Evolutionary conservation across 2,888 invertebrate genomes (phyloP).

Genomic region (Mythimna pallens): DNA sequence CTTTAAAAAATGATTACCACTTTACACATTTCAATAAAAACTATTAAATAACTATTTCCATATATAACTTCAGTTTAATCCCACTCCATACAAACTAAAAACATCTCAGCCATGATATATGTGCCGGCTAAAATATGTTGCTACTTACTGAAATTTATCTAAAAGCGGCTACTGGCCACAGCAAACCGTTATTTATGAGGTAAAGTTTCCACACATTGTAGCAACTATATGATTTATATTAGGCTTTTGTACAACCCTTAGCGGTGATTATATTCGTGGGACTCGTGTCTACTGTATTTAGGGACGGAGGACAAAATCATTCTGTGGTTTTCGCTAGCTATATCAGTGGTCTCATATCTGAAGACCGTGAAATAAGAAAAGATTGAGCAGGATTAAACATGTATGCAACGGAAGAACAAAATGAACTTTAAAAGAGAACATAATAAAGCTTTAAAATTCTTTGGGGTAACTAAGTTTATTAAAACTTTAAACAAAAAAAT

Average conservation of each 20-base stretch:
- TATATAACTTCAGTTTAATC: conserved; percentile 43
- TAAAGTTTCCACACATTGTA: conserved; percentile 77
- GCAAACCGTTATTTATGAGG: conserved; percentile 78
- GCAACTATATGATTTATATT: conserved; percentile 77
- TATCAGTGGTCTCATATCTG: not conserved
- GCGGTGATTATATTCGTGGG: conserved; percentile 52
- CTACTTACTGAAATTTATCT: conserved; percentile 72
- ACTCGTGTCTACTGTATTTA: conserved; percentile 35
- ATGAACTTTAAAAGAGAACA: not conserved
- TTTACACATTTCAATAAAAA: conserved; percentile 28
- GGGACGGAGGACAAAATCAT: conserved; percentile 15
- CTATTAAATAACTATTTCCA: conserved; percentile 23
- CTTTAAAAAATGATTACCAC: not conserved
- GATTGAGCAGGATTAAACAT: not conserved
- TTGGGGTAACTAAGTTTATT: not conserved
- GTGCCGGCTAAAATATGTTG: conserved; percentile 62
- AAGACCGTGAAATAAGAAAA: conserved; percentile 8
- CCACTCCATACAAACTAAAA: conserved; percentile 56
- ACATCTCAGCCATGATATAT: conserved; percentile 60
- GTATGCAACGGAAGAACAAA: not conserved
- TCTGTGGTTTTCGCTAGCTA: conserved; percentile 1
- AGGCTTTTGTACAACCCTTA: conserved; percentile 69
- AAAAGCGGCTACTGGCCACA: conserved; percentile 71
- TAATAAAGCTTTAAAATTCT: not conserved
- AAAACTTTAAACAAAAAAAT: conserved; percentile 2